Evolutionary conservation across 2,888 invertebrate species (phyloP), one percentile per base, ranked within the genome.

Genomic region (Coelopa pilipes): DNA sequence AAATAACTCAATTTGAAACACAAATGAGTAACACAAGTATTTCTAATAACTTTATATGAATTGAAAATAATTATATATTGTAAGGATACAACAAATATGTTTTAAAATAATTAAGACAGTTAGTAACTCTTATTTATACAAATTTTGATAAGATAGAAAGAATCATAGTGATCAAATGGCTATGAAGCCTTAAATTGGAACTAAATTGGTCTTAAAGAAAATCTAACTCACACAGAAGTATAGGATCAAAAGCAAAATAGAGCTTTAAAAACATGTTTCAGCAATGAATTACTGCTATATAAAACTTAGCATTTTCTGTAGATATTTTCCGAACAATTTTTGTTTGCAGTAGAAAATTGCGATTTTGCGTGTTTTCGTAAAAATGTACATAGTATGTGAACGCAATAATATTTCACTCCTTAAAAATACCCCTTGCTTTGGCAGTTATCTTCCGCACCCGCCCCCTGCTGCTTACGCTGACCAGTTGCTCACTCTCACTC

Each of bases 391-490:
- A 34, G 34, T 34, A 63, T 46, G 63, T 53, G 13, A 53, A 53
- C 63, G n/a, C 24, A 67, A 50, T 49, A 63, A 10, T 50, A 15
- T 17, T 76, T 82, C 84, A 88, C 80, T 88, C 88, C 79, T 86
- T 87, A 78, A 88, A 87, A 80, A 92, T 90, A 68, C 93, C 93
- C 70, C 93, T 90, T 75, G 94, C 95, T 84, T 94, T 92, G 73
- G 93, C 92, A 45, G 95, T 95, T 80, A 96, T 91, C 87, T 93
- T 94, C 70, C 96, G 90, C 73, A 96, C 91, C 59, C 96, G 90
- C 2, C 97, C 96, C 70, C 96, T 90, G 81, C 95, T 96, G 84
- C 94, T 94, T 49, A 93, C 91, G 80, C 90, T 91, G 65, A 90
- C 87, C 75, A 87, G 79, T 72, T 85, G 85, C 63, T 83, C 85